Percentiles rank a stretch among this genome's conserved stretches.
phyloP scores from a whole-genome alignment of 1,140 invertebrate species.

The Maconellicoccus hirsutus region DNA sequence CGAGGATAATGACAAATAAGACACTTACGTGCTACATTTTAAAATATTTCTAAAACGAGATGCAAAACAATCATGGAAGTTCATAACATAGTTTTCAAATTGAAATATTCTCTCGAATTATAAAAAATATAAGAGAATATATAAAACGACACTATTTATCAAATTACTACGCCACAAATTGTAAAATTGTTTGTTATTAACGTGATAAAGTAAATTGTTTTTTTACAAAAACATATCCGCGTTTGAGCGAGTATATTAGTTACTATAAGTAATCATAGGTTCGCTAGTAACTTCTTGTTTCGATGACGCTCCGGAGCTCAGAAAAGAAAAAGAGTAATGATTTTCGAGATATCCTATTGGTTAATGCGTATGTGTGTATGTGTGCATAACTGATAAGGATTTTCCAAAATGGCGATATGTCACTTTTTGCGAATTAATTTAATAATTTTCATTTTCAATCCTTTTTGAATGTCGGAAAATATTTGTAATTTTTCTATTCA shows the following conservation, averaged over 20 bases:
- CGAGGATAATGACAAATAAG: background rate
- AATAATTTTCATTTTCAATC: too few relatives aligned
- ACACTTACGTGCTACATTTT: slow-evolving; percentile 4
- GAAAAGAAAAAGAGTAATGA: too few relatives aligned
- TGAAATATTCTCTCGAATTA: background rate
- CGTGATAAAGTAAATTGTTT: background rate
- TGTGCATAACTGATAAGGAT: too few relatives aligned
- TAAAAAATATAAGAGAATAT: background rate
- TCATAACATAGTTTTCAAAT: background rate
- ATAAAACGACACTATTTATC: background rate
- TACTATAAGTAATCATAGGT: too few relatives aligned
- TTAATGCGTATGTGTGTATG: too few relatives aligned
- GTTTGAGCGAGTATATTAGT: background rate
- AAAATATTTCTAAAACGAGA: background rate
- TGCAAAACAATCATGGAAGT: background rate
- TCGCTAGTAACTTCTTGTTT: too few relatives aligned
- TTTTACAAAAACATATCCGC: background rate
- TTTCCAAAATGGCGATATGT: too few relatives aligned
- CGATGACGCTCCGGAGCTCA: too few relatives aligned
- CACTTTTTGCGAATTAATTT: too few relatives aligned
- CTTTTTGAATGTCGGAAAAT: too few relatives aligned
- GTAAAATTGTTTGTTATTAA: slow-evolving; percentile 1
- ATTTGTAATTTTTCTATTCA: too few relatives aligned
- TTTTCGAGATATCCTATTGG: too few relatives aligned
- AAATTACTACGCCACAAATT: background rate